Evolutionary conservation across 2,888 invertebrate species (phyloP).

Genomic region (Sphaerophoria rueppellii): DNA sequence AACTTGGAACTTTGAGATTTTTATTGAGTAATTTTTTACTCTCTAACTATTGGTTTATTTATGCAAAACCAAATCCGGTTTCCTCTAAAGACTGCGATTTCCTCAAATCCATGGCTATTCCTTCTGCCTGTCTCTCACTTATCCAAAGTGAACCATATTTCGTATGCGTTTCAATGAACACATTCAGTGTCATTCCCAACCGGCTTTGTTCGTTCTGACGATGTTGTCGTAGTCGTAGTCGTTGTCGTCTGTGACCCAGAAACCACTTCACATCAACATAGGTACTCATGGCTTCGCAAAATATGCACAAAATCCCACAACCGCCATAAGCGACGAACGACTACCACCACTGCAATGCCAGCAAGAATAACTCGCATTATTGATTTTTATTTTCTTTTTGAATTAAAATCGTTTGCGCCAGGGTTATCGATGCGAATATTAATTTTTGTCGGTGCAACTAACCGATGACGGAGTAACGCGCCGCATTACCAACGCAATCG

Average conservation of each 20-base stretch:
- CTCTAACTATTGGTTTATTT: slow-evolving; percentile 15
- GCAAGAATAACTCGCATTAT: slow-evolving; percentile 40
- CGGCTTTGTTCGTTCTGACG: slow-evolving; percentile 16
- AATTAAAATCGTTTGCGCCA: slow-evolving; percentile 57
- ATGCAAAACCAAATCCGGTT: slow-evolving; percentile 18
- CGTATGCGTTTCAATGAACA: slow-evolving; percentile 36
- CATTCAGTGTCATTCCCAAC: slow-evolving; percentile 35
- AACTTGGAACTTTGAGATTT: neutral
- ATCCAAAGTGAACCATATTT: slow-evolving; percentile 33
- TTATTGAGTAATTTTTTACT: neutral
- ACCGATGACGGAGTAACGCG: neutral
- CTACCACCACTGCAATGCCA: too few species aligned
- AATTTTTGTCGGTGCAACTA: slow-evolving; percentile 39
- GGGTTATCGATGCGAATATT: slow-evolving; percentile 57
- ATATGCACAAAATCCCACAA: slow-evolving; percentile 18
- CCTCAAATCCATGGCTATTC: slow-evolving; percentile 33
- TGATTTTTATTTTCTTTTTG: slow-evolving; percentile 55
- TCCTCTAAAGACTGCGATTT: slow-evolving; percentile 19
- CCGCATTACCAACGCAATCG: slow-evolving; percentile 2
- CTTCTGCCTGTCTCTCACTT: neutral
- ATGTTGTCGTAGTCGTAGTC: too few species aligned
- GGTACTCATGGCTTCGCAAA: slow-evolving; percentile 24
- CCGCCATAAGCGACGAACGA: neutral
- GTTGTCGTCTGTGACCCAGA: slow-evolving; percentile 50
- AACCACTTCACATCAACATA: slow-evolving; percentile 11